Conservation (phyloP, 2,888 invertebrate genomes). For the Hyalella azteca region DNA sequence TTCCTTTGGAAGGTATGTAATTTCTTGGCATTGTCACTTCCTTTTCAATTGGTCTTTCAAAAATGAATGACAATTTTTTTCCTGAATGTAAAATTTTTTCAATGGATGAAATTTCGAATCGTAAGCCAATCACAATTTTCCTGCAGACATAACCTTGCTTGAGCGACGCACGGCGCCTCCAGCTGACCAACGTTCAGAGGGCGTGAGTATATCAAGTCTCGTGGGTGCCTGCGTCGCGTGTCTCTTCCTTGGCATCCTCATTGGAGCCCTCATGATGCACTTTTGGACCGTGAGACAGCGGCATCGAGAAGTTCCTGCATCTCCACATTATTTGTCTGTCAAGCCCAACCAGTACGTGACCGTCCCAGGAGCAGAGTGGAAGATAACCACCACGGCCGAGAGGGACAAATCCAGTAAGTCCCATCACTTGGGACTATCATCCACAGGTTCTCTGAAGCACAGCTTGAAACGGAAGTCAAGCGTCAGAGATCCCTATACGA, state of each 20-base stretch:
- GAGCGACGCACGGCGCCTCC: background rate
- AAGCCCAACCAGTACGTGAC: constrained; percentile 60
- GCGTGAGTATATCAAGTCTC: constrained; percentile 50
- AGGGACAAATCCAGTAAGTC: constrained; percentile 35
- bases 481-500: constrained; percentile 48
- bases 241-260: constrained; percentile 63
- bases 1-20: constrained; percentile 60
- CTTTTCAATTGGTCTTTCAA: no score
- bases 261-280: constrained; percentile 64
- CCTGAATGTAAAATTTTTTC: no score
- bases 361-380: constrained; percentile 59
- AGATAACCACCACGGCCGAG: constrained; percentile 65
- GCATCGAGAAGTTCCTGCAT: constrained; percentile 69
- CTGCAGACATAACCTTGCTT: background rate
- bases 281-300: constrained; percentile 65
- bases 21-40: background rate
- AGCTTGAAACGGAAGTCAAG: constrained; percentile 44
- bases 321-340: constrained; percentile 78
- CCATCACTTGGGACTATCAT: background rate
- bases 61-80: no score
- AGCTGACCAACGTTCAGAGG: background rate
- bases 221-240: constrained; percentile 59
- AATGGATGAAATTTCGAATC: no score
- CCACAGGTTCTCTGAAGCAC: constrained; percentile 46
- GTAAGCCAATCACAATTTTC: constrained; percentile 45